Percentiles rank a stretch among this genome's conserved stretches.
phyloP scores from a whole-genome alignment of 2,797 vertebrate species.

The Bothrops alternatus region DNA sequence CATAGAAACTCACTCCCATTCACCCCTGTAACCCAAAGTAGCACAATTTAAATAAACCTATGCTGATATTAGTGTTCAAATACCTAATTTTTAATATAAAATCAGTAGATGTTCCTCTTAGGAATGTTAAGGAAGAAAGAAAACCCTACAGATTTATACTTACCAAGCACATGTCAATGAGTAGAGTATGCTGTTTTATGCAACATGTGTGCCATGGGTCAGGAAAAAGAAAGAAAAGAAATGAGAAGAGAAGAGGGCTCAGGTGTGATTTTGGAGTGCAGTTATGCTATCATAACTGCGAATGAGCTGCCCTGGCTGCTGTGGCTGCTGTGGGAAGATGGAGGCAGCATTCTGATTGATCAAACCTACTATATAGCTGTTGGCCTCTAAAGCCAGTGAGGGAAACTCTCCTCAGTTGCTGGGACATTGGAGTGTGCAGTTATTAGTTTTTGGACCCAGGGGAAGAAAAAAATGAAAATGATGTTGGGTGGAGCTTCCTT shows the following conservation, averaged over 20 bases:
- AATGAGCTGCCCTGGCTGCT: neutral
- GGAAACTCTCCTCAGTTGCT: neutral
- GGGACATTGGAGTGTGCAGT: neutral
- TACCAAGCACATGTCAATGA: neutral
- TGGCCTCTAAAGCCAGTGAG: neutral
- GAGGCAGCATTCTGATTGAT: neutral
- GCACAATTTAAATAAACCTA: conserved; percentile 65
- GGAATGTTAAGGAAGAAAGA: conserved; percentile 38
- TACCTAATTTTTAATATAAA: conserved; percentile 57
- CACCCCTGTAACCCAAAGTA: conserved; percentile 34
- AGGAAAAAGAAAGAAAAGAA: neutral
- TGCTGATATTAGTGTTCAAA: conserved; percentile 63
- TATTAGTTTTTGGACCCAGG: neutral
- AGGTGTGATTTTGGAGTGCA: neutral
- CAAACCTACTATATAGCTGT: neutral
- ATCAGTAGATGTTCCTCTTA: conserved; percentile 62
- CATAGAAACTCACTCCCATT: too few relatives aligned
- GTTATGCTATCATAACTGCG: neutral
- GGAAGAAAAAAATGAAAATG: neutral
- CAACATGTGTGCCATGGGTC: neutral
- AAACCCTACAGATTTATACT: neutral
- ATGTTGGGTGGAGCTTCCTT: neutral
- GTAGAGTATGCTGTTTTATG: neutral
- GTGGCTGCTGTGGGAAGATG: neutral
- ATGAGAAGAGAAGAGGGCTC: neutral